Evolutionary conservation across 2,113 vertebrate genomes (phyloP), one percentile per base, ranked within the genome.

Genomic region (Tangachromis dhanisi): DNA sequence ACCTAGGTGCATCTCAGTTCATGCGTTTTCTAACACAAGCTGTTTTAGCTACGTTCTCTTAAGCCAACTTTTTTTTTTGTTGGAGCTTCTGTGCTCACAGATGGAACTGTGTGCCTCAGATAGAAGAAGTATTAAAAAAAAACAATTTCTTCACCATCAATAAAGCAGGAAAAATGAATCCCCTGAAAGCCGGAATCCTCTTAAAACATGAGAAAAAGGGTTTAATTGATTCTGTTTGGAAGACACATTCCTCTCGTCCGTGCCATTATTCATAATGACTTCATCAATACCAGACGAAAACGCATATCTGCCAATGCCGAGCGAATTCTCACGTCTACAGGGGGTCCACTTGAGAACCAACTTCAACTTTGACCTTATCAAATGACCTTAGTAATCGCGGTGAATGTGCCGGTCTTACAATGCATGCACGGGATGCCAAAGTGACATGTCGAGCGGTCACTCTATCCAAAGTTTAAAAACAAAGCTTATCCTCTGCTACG

Each of bases 311-410:
- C 88, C 73, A 26, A 89, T 84, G 84, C 38, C 10, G n/a, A 71
- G 42, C 26, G 29, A 85, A 87, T 91, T 90, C 91, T 90, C 91
- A 91, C 87, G 83, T 31, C 87, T 59, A 31, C 49, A 84, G 84
- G 84, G 92, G 92, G 83, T 92, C 84, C 35, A 87, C 66, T 89
- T 91, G 87, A 93, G 81, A 87, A 59, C 89, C 55, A 88, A 88
- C 91, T 93, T 95, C 92, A 94, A 83, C 94, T 83, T 6, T 95
- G 93, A 93, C 94, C 94, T 80, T 3, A 14, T 29, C 17, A 53
- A 85, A 85, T 86, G 88, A 89, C 92, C 90, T 82, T 4, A 51
- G 83, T 45, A 57, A 57, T 84, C 5, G 38, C 2, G 47, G 51
- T 93, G 89, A 91, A 94, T 89, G 85, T 66, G 79, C 11, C 17